Conservation (phyloP, 2,797 vertebrate species). For the Champsocephalus gunnari region DNA sequence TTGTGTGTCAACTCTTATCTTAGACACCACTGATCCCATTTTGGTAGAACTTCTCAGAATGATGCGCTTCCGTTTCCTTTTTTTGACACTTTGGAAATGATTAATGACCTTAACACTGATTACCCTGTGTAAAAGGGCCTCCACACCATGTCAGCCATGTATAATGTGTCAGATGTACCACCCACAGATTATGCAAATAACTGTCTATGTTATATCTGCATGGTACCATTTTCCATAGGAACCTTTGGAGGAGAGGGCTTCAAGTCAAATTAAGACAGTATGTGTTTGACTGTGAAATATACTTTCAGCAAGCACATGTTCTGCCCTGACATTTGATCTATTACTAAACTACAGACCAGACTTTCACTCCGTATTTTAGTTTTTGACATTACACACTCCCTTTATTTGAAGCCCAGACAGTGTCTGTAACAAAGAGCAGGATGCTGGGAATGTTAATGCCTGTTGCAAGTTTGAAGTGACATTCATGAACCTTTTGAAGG, state of each 20-base stretch:
- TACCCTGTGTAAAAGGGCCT: not conserved
- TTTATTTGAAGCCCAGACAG: not conserved
- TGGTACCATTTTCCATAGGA: constrained; percentile 1
- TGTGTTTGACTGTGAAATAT: not conserved
- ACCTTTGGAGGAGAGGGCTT: not conserved
- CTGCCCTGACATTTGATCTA: not conserved
- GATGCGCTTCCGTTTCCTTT: not conserved
- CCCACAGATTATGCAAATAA: not conserved
- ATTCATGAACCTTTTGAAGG: constrained; percentile 60
- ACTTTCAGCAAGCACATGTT: not conserved
- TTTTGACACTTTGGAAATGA: constrained; percentile 11
- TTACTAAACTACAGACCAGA: not conserved
- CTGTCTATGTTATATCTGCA: not conserved
- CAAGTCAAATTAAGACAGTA: not conserved
- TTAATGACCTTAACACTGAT: constrained; percentile 1
- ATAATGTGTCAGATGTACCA: not conserved
- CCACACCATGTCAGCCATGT: not conserved
- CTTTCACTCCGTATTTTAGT: not conserved
- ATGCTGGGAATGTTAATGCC: constrained; percentile 50
- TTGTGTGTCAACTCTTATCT: not conserved
- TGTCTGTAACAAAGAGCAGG: constrained; percentile 25
- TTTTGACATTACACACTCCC: not conserved
- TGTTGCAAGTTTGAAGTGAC: constrained; percentile 59
- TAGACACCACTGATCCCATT: not conserved
- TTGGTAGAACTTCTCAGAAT: not conserved